Evolutionary conservation across 2,888 invertebrate species (phyloP), one percentile per base, ranked within the genome.

Genomic region (Scaptodrosophila latifasciaeformis): DNA sequence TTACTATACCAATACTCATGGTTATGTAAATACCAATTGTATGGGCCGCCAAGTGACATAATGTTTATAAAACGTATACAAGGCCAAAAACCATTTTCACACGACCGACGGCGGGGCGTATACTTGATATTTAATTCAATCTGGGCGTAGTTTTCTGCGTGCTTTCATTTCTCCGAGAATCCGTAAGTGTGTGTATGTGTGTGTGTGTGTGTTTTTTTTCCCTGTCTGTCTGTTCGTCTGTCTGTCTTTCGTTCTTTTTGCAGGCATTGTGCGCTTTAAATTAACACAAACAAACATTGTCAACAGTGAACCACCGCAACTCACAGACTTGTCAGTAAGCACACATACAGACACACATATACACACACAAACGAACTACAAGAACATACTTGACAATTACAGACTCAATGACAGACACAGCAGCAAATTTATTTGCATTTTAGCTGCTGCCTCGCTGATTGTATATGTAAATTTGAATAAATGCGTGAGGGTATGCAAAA

Each of bases 51-150:
- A 46, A 53, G 29, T 69, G 69, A 63, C 60, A 74, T 60, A 67
- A 69, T 67, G 75, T 67, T 74, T 70, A 65, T 69, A 57, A 57
- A 56, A 61, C 65, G 47, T 49, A 65, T 46, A 66, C 49, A 61
- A 31, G 35, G 45, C 39, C 54, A 61, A 51, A 50, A 43, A 60
- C 52, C 54, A 57, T 35, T 50, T 54, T 35, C 37, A 5, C 53
- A 60, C 56, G 55, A 44, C 15, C 50, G 15, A 59, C 50, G 48
- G 50, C 67, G 58, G 37, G 18, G 70, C 70, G 67, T 72, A 72
- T 67, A 61, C 70, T 74, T 74, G 66, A 72, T 74, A 72, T 74
- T 72, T 72, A 66, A 72, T 74, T 72, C 69, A 72, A 72, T 72
- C 75, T 68, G 67, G 56, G 68, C 70, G 70, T 65, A 61, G 67